phyloP scores from a whole-genome alignment of 2,113 vertebrate species.

The Anarrhichthys ocellatus region DNA sequence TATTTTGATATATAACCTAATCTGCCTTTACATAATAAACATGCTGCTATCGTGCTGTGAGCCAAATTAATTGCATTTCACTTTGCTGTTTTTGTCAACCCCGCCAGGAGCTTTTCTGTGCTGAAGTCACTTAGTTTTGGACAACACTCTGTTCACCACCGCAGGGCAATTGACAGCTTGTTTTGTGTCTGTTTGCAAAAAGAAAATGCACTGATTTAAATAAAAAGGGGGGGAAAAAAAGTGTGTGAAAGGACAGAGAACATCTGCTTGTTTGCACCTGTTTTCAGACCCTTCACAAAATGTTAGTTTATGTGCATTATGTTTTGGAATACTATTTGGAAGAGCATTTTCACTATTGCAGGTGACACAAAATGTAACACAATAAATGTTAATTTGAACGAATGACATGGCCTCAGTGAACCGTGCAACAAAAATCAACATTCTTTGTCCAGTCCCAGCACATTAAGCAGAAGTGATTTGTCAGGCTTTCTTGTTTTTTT shows the following conservation, averaged over 20 bases:
- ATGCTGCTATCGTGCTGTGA: conserved; percentile 44
- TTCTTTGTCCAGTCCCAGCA: not conserved
- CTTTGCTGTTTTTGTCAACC: conserved; percentile 42
- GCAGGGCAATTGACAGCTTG: conserved; percentile 35
- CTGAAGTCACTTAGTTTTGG: conserved; percentile 27
- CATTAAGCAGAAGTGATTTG: not conserved
- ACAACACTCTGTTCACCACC: conserved; percentile 36
- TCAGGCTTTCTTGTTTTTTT: not conserved
- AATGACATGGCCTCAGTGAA: not conserved
- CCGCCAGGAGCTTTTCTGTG: conserved; percentile 34
- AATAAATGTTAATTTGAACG: conserved; percentile 4
- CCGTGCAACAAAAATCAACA: not conserved
- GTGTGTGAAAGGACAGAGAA: conserved; percentile 17
- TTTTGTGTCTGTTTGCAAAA: conserved; percentile 27
- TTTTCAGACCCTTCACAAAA: conserved; percentile 8
- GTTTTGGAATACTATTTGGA: not conserved
- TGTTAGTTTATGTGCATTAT: not conserved
- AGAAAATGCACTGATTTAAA: not conserved
- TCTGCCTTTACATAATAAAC: conserved; percentile 62
- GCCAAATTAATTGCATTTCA: conserved; percentile 64
- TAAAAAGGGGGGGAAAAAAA: not conserved
- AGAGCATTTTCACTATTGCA: conserved; percentile 8
- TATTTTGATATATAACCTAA: conserved; percentile 56
- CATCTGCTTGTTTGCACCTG: conserved; percentile 28
- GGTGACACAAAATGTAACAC: not conserved